A percentile compares a stretch with the other conserved stretches of the same genome.
Conservation (phyloP, 2,888 invertebrate genomes). For the Schrankia costaestrigalis region DNA sequence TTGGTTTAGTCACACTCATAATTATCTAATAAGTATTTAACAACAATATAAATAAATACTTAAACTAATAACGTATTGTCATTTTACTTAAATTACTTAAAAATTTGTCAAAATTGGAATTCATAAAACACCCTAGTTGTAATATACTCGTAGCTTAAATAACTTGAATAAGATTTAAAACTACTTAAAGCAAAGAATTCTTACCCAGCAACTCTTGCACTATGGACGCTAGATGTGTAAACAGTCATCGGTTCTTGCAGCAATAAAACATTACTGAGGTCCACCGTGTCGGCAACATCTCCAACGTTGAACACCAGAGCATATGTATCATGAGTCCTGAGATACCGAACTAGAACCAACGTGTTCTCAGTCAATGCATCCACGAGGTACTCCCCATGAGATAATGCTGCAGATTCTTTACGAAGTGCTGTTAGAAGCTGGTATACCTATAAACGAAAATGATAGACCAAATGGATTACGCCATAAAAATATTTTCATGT, state of each 20-base stretch:
- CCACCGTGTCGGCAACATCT: slow-evolving; percentile 48
- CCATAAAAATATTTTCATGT: too few species aligned
- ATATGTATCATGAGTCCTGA: slow-evolving; percentile 47
- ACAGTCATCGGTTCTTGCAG: slow-evolving; percentile 44
- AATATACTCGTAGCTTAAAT: neutral
- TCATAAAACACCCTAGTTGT: neutral
- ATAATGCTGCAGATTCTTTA: slow-evolving; percentile 57
- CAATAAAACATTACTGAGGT: slow-evolving; percentile 45
- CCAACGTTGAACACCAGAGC: slow-evolving; percentile 79
- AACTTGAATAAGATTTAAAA: neutral
- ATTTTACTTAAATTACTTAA: too few species aligned
- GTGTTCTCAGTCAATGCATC: slow-evolving; percentile 47
- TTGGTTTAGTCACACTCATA: too few species aligned
- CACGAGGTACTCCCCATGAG: slow-evolving; percentile 55
- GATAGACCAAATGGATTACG: neutral
- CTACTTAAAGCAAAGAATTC: neutral
- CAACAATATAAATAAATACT: too few species aligned
- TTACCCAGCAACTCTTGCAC: slow-evolving; percentile 46
- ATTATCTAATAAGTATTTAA: too few species aligned
- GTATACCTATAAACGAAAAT: slow-evolving; percentile 62
- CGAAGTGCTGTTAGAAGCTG: slow-evolving; percentile 76
- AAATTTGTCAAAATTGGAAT: too few species aligned
- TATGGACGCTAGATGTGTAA: slow-evolving; percentile 53
- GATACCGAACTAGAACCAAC: slow-evolving; percentile 44
- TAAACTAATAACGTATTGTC: too few species aligned